Percentiles rank a stretch among this genome's conserved stretches.
These are phyloP conservation scores for Zaprionus lineosus DNA, from an alignment of 2,888 invertebrate genomes.

Conservation along the genomic window DNA sequence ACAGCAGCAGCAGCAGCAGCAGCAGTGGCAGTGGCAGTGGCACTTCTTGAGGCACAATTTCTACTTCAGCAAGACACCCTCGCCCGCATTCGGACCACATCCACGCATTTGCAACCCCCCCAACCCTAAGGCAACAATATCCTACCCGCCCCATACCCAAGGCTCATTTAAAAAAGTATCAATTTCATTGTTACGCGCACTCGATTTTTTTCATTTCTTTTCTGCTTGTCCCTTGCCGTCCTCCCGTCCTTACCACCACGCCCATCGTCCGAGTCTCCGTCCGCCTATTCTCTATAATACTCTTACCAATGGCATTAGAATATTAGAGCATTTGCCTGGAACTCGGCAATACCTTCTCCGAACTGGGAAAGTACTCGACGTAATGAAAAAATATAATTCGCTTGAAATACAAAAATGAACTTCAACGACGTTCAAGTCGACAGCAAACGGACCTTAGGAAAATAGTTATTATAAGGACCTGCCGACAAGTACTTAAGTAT, in stretches of 20 bases:
- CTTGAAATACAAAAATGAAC: no score
- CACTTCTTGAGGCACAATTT: constrained; percentile 60
- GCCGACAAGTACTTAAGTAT: no score
- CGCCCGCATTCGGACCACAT: background rate
- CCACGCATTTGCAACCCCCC: constrained; percentile 11
- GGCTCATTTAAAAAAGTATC: constrained; percentile 74
- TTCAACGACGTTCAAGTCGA: no score
- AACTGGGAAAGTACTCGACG: no score
- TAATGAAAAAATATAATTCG: no score
- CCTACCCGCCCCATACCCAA: constrained; percentile 8
- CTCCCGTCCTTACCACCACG: background rate
- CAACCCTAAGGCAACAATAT: constrained; percentile 6
- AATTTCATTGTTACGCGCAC: constrained; percentile 78
- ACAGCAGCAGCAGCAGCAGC: constrained; percentile 4
- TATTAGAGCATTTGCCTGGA: constrained; percentile 34
- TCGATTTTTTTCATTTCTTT: constrained; percentile 49
- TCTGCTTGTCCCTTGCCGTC: background rate
- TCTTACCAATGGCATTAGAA: constrained; percentile 36
- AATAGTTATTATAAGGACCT: no score
- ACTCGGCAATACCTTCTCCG: constrained; percentile 14
- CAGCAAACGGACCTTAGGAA: no score
- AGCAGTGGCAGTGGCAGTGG: no score
- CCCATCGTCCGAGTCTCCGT: no score
- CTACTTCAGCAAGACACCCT: background rate
- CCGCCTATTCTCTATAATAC: constrained; percentile 47